These are phyloP conservation scores for Malacoctenus gilli DNA, from an alignment of 2,797 vertebrate species.

Conservation along the genomic window DNA sequence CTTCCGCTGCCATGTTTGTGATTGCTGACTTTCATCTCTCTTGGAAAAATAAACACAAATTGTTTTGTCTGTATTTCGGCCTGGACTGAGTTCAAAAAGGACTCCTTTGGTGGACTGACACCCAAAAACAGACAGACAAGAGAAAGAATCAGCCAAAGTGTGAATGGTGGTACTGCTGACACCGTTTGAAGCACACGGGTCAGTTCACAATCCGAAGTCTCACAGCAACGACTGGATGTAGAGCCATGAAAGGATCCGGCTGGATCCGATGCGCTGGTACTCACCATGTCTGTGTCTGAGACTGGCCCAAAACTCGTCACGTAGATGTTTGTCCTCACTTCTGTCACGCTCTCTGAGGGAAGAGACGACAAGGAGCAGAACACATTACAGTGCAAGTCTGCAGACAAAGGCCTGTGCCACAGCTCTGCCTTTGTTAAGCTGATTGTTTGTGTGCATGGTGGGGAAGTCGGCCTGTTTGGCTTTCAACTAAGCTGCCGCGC, in stretches of 20 bases:
- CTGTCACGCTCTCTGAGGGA: slow-evolving; percentile 90
- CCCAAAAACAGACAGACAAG: too few relatives aligned
- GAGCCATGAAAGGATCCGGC: not conserved
- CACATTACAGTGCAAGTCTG: slow-evolving; percentile 18
- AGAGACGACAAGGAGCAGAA: slow-evolving; percentile 37
- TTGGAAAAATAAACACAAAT: too few relatives aligned
- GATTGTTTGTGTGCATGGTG: slow-evolving; percentile 53
- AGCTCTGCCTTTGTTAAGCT: slow-evolving; percentile 40
- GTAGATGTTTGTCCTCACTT: slow-evolving; percentile 98
- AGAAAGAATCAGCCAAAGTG: too few relatives aligned
- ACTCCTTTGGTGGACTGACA: too few relatives aligned
- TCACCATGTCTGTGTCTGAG: slow-evolving; percentile 98
- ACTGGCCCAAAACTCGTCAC: slow-evolving; percentile 98
- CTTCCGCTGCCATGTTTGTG: too few relatives aligned
- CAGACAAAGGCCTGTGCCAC: slow-evolving; percentile 19
- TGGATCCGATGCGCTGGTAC: slow-evolving; percentile 57
- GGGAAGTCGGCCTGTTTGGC: slow-evolving; percentile 50
- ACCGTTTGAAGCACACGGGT: too few relatives aligned
- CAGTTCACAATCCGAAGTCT: too few relatives aligned
- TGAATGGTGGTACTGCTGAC: too few relatives aligned
- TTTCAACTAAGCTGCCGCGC: slow-evolving; percentile 52
- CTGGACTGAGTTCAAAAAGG: too few relatives aligned
- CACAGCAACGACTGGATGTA: too few relatives aligned
- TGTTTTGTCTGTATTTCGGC: too few relatives aligned
- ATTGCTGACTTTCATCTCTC: too few relatives aligned